phyloP scores from a whole-genome alignment of 92 coral and sea anemone species.

The Zoanthus sociatus region DNA sequence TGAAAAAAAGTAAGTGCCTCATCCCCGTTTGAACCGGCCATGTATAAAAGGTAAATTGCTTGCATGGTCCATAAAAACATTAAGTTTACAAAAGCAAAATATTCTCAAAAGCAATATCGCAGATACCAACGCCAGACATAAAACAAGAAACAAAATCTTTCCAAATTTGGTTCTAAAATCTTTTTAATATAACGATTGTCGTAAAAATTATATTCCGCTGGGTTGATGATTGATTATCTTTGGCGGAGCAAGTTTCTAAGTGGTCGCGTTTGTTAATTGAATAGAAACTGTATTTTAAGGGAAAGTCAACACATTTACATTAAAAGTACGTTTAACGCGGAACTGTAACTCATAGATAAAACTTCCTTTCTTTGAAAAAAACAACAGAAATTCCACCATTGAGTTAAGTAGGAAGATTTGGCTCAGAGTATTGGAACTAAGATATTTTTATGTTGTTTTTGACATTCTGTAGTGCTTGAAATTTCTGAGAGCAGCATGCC shows the following conservation, averaged over 20 bases:
- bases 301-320: not conserved
- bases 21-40: too few species aligned
- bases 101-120: not conserved
- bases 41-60: too few species aligned
- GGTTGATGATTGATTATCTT: not conserved
- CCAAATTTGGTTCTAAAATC: not conserved
- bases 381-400: not conserved
- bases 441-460: too few species aligned
- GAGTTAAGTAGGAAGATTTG: too few species aligned
- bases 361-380: not conserved
- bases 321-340: not conserved
- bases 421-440: too few species aligned
- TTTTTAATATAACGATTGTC: not conserved
- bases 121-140: not conserved
- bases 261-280: not conserved
- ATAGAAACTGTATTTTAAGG: not conserved
- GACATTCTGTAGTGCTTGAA: too few species aligned
- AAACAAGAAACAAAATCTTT: not conserved
- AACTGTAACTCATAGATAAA: not conserved
- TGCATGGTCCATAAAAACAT: too few species aligned
- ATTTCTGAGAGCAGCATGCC: too few species aligned
- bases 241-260: not conserved
- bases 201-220: not conserved
- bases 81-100: not conserved
- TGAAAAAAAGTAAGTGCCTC: too few species aligned